Base-by-base conservation (phyloP, 2,888 invertebrate genomes). In the Mellilla xanthometata region DNA sequence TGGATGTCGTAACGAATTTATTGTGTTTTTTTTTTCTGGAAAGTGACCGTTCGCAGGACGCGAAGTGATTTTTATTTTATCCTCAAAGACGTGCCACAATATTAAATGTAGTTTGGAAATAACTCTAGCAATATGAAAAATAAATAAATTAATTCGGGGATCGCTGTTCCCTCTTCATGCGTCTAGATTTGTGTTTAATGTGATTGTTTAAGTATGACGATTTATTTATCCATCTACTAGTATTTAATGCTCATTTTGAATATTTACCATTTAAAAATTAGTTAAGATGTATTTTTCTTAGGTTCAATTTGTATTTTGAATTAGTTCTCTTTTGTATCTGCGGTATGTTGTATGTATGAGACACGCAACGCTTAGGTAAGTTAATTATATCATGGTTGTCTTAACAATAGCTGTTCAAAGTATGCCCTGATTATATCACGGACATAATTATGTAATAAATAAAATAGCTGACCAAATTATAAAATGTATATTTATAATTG, bases 241-340 rank as follows among this genome's bases (percentile, higher is more conserved):
- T 80, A 67, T 78, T 73, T 78, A 83, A 86, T 87, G 88, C 88
- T 88, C 88, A 87, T 84, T 83, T 77, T 69, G 79, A 82, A 80
- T 82, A 84, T 82, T 79, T 86, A 86, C 84, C 86, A 84, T 80
- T 82, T 82, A 81, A 72, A 38, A 76, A 68, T 72, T 84, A 84
- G 76, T 76, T 79, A 65, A 80, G 73, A 76, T 67, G 70, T 83
- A 82, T 73, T 59, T 68, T 68, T 19, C 4, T 73, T 84, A 83
- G 81, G 82, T 82, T 84, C 65, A 65, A 72, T 75, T 71, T 75
- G 68, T 63, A 66, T 56, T 58, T 73, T 76, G 62, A 64, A 33
- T 65, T 74, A 67, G 65, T 72, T 74, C 69, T 70, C 12, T 42
- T 48, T 50, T 51, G 27, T 47, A 42, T 42, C 47, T 24, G 47